Conservation (phyloP, 1,140 invertebrate species). For the Brachionus rotundiformis region DNA sequence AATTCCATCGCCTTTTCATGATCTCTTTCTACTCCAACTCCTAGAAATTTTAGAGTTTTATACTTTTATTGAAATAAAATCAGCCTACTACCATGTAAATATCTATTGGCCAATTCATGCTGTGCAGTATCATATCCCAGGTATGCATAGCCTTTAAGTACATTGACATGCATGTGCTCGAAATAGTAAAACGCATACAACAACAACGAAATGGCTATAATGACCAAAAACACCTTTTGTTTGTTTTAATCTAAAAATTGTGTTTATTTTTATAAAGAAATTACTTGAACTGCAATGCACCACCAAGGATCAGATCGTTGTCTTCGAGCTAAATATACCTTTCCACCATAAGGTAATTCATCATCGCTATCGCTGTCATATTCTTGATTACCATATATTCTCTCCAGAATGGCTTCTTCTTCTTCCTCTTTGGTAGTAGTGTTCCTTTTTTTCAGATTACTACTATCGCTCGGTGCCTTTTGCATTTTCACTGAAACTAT, state of each 20-base stretch:
- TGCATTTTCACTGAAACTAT: neutral
- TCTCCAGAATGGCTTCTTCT: constrained; percentile 43
- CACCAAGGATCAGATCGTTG: constrained; percentile 64
- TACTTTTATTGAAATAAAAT: neutral
- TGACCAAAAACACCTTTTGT: constrained; percentile 57
- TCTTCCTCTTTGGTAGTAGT: neutral
- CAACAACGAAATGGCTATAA: constrained; percentile 56
- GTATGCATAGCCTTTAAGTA: constrained; percentile 66
- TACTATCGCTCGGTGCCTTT: neutral
- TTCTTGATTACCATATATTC: neutral
- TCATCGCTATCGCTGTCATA: constrained; percentile 60
- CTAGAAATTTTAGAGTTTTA: constrained; percentile 41
- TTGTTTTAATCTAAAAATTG: constrained; percentile 53
- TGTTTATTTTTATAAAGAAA: neutral
- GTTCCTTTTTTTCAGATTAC: constrained; percentile 16
- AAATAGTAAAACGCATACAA: constrained; percentile 67
- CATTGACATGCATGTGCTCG: constrained; percentile 67
- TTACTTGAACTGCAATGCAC: constrained; percentile 60
- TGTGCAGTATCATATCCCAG: constrained; percentile 67
- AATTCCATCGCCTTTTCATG: constrained; percentile 66
- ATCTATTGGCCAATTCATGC: constrained; percentile 67
- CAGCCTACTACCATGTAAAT: constrained; percentile 64
- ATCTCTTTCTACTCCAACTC: constrained; percentile 65
- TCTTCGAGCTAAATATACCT: constrained; percentile 64
- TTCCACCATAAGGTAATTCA: constrained; percentile 65